phyloP scores from a whole-genome alignment of 2,888 invertebrate species.

The Caenorhabditis becei region DNA sequence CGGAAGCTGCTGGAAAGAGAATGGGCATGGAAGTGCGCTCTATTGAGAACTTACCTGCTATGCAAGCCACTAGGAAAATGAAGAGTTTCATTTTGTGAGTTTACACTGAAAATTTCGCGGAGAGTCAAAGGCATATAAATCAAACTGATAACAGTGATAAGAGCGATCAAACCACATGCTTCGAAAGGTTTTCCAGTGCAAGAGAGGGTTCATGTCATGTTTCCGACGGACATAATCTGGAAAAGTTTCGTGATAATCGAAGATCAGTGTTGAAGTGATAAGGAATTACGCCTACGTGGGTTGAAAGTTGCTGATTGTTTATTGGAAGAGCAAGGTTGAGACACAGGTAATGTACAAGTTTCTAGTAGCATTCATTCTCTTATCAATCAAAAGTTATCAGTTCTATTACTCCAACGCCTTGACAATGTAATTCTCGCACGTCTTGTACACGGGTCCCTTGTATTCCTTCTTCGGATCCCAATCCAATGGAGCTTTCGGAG shows the following conservation, averaged over 20 bases:
- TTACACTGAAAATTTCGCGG: background rate
- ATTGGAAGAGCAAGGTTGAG: too few species aligned
- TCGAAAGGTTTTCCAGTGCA: background rate
- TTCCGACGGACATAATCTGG: background rate
- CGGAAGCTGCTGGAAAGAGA: background rate
- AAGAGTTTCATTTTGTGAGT: background rate
- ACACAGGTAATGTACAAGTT: too few species aligned
- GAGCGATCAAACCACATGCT: background rate
- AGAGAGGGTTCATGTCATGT: too few species aligned
- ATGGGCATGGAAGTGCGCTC: background rate
- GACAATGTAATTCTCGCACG: slow-evolving; percentile 46
- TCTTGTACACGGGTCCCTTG: slow-evolving; percentile 59
- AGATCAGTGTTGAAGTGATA: too few species aligned
- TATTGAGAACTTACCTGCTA: background rate
- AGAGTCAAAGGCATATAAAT: background rate
- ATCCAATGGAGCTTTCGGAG: slow-evolving; percentile 30
- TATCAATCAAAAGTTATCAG: too few species aligned
- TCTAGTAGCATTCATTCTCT: too few species aligned
- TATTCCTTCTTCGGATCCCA: slow-evolving; percentile 61
- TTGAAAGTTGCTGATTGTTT: too few species aligned
- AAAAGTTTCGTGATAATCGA: background rate
- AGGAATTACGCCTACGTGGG: too few species aligned
- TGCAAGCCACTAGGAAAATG: background rate
- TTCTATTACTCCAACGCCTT: too few species aligned
- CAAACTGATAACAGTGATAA: background rate